Evolutionary conservation across 2,888 invertebrate genomes (phyloP).

Genomic region (Nomada ruficornis): DNA sequence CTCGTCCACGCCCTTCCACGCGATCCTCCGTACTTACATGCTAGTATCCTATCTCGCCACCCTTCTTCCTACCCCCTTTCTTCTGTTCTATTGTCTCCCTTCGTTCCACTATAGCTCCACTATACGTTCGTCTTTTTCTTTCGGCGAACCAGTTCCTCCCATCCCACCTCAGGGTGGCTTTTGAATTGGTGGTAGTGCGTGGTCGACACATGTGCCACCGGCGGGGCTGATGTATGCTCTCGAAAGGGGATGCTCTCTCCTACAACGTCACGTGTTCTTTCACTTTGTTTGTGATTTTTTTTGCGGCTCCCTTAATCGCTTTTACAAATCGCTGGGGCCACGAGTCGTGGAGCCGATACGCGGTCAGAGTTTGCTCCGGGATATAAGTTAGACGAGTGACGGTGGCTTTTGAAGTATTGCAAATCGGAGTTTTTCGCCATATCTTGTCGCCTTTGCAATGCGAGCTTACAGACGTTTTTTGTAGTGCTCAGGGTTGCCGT

Average conservation of each 20-base stretch:
- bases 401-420: conserved; percentile 22
- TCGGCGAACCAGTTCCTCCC: neutral
- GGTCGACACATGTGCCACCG: conserved; percentile 72
- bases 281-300: conserved; percentile 78
- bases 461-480: too few relatives aligned
- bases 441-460: neutral
- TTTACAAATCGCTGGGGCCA: conserved; percentile 59
- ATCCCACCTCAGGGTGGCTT: neutral
- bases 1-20: conserved; percentile 60
- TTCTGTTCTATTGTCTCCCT: conserved; percentile 24
- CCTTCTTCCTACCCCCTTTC: conserved; percentile 44
- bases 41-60: conserved; percentile 55
- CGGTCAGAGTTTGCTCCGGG: neutral
- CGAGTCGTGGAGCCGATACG: neutral
- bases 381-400: neutral
- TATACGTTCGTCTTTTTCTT: neutral
- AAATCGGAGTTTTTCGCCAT: neutral
- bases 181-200: conserved; percentile 12
- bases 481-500: too few relatives aligned
- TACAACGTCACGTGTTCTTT: conserved; percentile 78
- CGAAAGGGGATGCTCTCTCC: conserved; percentile 70
- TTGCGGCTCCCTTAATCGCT: conserved; percentile 63
- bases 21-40: conserved; percentile 64
- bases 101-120: neutral
- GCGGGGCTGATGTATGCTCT: conserved; percentile 77